Conservation (phyloP, 2,113 vertebrate genomes). For the Colinus virginianus region DNA sequence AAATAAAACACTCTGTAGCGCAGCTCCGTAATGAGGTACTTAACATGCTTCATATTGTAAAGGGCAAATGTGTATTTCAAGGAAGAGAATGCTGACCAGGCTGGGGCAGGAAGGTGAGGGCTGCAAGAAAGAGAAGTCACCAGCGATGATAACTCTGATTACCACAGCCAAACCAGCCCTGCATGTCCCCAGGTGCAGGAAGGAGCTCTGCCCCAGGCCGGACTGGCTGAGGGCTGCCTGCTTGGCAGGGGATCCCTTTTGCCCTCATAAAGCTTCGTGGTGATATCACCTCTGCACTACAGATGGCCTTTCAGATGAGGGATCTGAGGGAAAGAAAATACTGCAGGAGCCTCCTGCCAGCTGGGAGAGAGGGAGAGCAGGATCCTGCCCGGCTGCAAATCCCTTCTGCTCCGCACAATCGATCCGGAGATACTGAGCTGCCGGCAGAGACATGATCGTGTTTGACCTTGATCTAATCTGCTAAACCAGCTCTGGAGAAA, state of each 20-base stretch:
- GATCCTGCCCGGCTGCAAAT: neutral
- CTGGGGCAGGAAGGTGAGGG: neutral
- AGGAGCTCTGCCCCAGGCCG: neutral
- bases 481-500: neutral
- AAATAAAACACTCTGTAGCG: conserved; percentile 56
- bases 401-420: neutral
- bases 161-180: neutral
- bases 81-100: rapidly evolving
- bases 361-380: rapidly evolving
- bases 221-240: neutral
- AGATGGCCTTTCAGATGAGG: neutral
- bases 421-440: neutral
- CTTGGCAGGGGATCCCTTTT: neutral
- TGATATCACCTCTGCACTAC: neutral
- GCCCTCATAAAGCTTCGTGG: neutral
- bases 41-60: neutral
- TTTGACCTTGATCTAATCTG: conserved; percentile 14
- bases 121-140: neutral
- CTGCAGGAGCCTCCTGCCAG: neutral
- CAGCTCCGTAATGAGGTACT: neutral
- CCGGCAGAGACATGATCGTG: neutral
- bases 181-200: rapidly evolving
- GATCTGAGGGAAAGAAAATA: neutral
- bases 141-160: neutral
- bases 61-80: conserved; percentile 1